Percentiles rank a stretch among this genome's conserved stretches.
These are phyloP conservation scores for Lasioglossum zephyrum DNA, from an alignment of 2,888 invertebrate species.

Conservation along the genomic window DNA sequence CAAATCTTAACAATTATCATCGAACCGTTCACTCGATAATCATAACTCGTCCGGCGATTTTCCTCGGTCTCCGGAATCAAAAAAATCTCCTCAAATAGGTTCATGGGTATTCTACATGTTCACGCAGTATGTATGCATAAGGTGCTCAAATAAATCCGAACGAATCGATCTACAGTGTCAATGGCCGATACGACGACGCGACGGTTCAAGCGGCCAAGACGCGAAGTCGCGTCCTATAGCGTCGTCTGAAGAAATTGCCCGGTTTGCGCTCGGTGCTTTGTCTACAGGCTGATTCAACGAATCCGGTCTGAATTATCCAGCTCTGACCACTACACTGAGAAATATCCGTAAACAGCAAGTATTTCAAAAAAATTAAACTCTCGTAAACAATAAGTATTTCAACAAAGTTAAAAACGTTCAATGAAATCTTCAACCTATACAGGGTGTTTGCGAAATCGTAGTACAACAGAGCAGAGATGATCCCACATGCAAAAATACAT, in stretches of 20 bases:
- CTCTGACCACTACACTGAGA: not conserved
- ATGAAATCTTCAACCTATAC: no score
- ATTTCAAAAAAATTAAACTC: no score
- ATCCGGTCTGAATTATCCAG: not conserved
- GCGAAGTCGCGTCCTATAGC: constrained; percentile 58
- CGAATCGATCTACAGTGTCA: constrained; percentile 75
- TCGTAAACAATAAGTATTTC: no score
- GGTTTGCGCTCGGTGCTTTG: constrained; percentile 16
- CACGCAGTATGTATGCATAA: constrained; percentile 7
- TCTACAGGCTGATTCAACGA: constrained; percentile 10
- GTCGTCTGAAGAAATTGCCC: constrained; percentile 49
- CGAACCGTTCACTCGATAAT: no score
- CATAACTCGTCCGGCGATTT: no score
- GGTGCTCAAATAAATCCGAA: constrained; percentile 73
- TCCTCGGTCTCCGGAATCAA: no score
- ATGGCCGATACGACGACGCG: constrained; percentile 64
- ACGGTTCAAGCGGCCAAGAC: constrained; percentile 54
- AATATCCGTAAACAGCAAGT: not conserved
- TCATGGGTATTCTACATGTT: not conserved
- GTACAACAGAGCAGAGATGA: no score
- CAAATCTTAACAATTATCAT: no score
- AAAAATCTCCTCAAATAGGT: no score
- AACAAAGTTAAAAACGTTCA: no score
- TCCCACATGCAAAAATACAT: no score
- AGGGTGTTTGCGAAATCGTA: no score